phyloP scores from a whole-genome alignment of 2,888 invertebrate genomes.

The Cryptocephalus primarius region DNA sequence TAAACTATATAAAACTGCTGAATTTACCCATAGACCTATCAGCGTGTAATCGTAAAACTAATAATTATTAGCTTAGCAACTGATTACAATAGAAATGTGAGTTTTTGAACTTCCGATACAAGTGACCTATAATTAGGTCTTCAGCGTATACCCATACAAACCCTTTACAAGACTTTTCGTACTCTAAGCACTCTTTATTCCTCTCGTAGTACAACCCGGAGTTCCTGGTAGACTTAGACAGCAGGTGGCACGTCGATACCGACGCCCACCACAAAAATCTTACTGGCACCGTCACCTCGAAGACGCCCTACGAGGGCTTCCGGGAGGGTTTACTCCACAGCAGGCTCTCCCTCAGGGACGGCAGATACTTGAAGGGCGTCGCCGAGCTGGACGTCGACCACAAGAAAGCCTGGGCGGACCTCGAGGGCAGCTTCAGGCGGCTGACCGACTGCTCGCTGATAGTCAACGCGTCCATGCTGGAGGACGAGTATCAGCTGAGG shows the following conservation, averaged over 20 bases:
- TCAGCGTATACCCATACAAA: too few species aligned
- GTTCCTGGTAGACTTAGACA: slow-evolving; percentile 55
- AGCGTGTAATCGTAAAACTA: too few species aligned
- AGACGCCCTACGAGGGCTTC: slow-evolving; percentile 61
- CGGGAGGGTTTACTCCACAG: slow-evolving; percentile 56
- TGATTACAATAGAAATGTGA: too few species aligned
- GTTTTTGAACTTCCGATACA: too few species aligned
- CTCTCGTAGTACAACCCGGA: slow-evolving; percentile 49
- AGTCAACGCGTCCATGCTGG: slow-evolving; percentile 65
- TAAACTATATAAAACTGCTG: too few species aligned
- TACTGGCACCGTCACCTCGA: slow-evolving; percentile 52
- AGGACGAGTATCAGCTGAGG: slow-evolving; percentile 55
- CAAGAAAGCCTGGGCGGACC: slow-evolving; percentile 52
- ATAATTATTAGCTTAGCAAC: too few species aligned
- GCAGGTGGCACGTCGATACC: slow-evolving; percentile 55
- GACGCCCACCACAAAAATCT: slow-evolving; percentile 48
- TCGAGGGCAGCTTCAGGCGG: slow-evolving; percentile 49
- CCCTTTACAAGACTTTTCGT: too few species aligned
- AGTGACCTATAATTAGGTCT: too few species aligned
- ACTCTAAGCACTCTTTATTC: too few species aligned
- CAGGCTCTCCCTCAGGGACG: slow-evolving; percentile 51
- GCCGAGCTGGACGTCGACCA: slow-evolving; percentile 62
- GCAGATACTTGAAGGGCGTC: slow-evolving; percentile 54
- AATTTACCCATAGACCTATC: too few species aligned
- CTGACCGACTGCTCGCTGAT: slow-evolving; percentile 65